A percentile compares a stretch with the other conserved stretches of the same genome.
These are phyloP conservation scores for Chauna torquata DNA, from an alignment of 2,113 vertebrate genomes.

Conservation along the genomic window DNA sequence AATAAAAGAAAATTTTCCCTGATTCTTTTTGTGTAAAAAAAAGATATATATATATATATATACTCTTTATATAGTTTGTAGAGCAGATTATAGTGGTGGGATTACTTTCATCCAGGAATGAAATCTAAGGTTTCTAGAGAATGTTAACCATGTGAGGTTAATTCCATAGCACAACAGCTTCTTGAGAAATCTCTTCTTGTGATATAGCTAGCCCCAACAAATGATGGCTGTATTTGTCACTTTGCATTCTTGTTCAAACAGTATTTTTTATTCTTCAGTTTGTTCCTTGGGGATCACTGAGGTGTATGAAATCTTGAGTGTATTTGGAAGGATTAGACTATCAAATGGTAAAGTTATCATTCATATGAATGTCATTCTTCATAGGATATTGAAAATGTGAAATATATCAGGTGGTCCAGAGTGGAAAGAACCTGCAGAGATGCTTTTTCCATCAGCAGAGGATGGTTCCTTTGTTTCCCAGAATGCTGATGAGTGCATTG, in stretches of 20 bases:
- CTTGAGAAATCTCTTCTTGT: background rate
- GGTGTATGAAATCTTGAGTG: background rate
- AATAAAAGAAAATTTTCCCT: background rate
- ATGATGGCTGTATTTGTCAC: slow-evolving; percentile 19
- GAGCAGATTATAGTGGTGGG: background rate
- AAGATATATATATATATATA: too few relatives aligned
- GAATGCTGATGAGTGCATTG: background rate
- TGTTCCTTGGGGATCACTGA: background rate
- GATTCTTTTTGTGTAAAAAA: background rate
- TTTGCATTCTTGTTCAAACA: background rate
- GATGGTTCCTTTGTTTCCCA: background rate
- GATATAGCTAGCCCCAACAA: background rate
- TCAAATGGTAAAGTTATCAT: slow-evolving; percentile 23
- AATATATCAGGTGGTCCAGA: background rate
- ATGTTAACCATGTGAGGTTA: background rate
- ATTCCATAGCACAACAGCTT: background rate
- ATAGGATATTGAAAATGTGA: background rate
- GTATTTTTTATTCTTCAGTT: background rate
- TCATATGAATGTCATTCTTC: slow-evolving; percentile 10
- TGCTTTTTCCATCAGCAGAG: background rate
- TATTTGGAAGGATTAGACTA: slow-evolving; percentile 25
- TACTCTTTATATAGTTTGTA: background rate
- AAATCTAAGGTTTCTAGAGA: background rate
- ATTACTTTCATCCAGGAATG: background rate
- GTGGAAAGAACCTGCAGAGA: background rate